A percentile compares a stretch with the other conserved stretches of the same genome.
phyloP scores from a whole-genome alignment of 2,888 invertebrate genomes.

The Nymphalis polychloros region DNA sequence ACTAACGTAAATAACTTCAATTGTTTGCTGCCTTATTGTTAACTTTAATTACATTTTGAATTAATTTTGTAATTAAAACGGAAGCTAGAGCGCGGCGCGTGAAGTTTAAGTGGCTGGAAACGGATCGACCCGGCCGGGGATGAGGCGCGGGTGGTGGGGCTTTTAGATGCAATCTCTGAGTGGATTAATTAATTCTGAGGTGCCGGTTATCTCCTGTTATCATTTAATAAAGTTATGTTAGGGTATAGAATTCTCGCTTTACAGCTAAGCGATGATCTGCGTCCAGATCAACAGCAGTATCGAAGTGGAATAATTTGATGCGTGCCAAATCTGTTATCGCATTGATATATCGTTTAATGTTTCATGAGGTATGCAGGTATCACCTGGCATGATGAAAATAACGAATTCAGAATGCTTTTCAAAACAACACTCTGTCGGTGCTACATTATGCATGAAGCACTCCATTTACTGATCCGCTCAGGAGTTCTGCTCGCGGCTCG shows the following conservation, averaged over 20 bases:
- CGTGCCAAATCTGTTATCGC: slow-evolving; percentile 45
- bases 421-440: slow-evolving; percentile 79
- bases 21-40: slow-evolving; percentile 83
- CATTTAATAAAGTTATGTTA: slow-evolving; percentile 79
- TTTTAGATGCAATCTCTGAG: slow-evolving; percentile 81
- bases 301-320: slow-evolving; percentile 34
- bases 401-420: slow-evolving; percentile 80
- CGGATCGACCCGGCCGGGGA: slow-evolving; percentile 70
- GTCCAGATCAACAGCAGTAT: slow-evolving; percentile 21
- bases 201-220: slow-evolving; percentile 81
- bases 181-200: slow-evolving; percentile 83
- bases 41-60: slow-evolving; percentile 84
- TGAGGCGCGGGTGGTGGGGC: slow-evolving; percentile 46
- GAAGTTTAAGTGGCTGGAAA: slow-evolving; percentile 82
- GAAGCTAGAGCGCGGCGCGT: slow-evolving; percentile 82
- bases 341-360: slow-evolving; percentile 74
- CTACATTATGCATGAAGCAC: slow-evolving; percentile 82
- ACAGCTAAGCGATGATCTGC: slow-evolving; percentile 47
- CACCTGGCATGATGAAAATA: slow-evolving; percentile 80
- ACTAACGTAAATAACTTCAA: slow-evolving; percentile 83
- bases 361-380: slow-evolving; percentile 74
- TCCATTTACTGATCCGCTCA: slow-evolving; percentile 82
- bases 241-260: slow-evolving; percentile 64
- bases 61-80: slow-evolving; percentile 84
- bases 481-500: slow-evolving; percentile 78